Evolutionary conservation across 2,888 invertebrate genomes (phyloP).

Genomic region (Callyntrura guangdongensis): DNA sequence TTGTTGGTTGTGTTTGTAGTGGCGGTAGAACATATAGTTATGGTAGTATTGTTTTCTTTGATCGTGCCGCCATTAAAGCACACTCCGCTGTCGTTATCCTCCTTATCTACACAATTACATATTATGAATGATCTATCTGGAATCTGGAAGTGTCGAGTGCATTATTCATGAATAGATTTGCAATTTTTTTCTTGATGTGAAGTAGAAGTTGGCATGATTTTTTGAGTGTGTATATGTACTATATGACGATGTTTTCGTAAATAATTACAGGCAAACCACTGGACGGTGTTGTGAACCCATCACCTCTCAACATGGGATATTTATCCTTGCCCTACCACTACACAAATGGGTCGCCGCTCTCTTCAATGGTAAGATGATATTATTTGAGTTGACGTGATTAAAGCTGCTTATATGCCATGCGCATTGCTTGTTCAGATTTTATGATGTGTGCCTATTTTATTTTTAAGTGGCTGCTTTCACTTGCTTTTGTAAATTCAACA

Average conservation of each 20-base stretch:
- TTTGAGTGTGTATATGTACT: constrained; percentile 29
- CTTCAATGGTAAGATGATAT: constrained; percentile 84
- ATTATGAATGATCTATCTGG: constrained; percentile 78
- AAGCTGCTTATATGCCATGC: constrained; percentile 54
- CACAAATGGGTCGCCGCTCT: constrained; percentile 84
- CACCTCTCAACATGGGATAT: constrained; percentile 84
- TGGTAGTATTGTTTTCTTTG: constrained; percentile 79
- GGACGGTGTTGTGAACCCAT: constrained; percentile 84
- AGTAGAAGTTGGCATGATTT: not conserved
- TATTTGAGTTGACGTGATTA: constrained; percentile 63
- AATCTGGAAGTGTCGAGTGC: constrained; percentile 80
- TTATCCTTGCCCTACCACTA: constrained; percentile 84
- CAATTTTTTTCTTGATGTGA: constrained; percentile 65
- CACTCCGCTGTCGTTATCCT: constrained; percentile 81
- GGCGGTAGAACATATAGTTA: constrained; percentile 66
- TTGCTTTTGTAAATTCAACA: constrained; percentile 9
- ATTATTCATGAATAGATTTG: constrained; percentile 80
- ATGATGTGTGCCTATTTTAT: constrained; percentile 7
- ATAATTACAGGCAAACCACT: constrained; percentile 83
- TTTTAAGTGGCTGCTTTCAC: constrained; percentile 24
- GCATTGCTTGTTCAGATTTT: constrained; percentile 18
- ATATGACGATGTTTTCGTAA: constrained; percentile 52
- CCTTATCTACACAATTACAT: constrained; percentile 80
- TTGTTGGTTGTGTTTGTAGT: constrained; percentile 65
- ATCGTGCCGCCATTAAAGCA: constrained; percentile 80